Conservation (phyloP, 2,888 invertebrate species). For the Beris chalybata region DNA sequence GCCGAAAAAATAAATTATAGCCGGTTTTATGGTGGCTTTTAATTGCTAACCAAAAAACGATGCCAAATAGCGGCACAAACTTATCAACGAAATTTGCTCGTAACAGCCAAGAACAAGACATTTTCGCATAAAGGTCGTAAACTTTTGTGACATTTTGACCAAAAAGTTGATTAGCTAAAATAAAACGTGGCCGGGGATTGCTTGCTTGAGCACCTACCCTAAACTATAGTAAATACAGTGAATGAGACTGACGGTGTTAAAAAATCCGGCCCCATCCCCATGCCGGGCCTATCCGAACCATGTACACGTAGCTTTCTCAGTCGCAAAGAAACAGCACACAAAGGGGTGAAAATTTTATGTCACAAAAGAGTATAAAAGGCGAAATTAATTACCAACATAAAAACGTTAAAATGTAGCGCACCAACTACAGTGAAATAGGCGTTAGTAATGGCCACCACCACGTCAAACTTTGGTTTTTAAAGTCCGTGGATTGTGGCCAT, state of each 20-base stretch:
- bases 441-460: not conserved
- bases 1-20: conserved; percentile 9
- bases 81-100: conserved; percentile 1
- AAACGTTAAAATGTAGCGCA: conserved; percentile 27
- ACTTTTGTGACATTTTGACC: conserved; percentile 31
- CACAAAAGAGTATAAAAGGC: conserved; percentile 33
- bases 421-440: not conserved
- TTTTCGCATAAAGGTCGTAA: conserved; percentile 33
- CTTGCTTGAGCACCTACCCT: not conserved
- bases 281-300: no score
- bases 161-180: conserved; percentile 33
- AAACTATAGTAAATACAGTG: not conserved
- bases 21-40: conserved; percentile 30
- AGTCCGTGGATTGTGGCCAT: not conserved
- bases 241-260: not conserved
- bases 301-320: no score
- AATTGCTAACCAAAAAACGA: conserved; percentile 23
- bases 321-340: conserved; percentile 15
- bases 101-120: conserved; percentile 6
- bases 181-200: not conserved
- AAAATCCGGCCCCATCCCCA: no score
- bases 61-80: not conserved
- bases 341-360: conserved; percentile 35
- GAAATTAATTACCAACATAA: conserved; percentile 37
- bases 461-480: not conserved